Conservation (phyloP, 1,140 invertebrate species). For the Cydia amplana region DNA sequence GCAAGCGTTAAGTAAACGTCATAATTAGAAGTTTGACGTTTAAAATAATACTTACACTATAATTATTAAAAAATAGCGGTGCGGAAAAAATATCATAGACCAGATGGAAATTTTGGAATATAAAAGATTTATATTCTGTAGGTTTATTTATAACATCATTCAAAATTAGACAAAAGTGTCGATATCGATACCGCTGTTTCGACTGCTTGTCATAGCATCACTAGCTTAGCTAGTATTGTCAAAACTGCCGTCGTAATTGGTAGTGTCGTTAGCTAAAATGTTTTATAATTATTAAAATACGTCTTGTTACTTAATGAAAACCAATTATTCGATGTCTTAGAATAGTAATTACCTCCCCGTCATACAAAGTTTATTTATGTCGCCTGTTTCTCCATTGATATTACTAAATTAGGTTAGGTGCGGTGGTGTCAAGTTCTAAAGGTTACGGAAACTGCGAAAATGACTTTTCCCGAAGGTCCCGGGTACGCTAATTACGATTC, state of each 20-base stretch:
- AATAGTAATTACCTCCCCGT: not conserved
- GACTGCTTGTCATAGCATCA: not conserved
- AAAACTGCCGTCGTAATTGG: not conserved
- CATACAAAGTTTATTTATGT: not conserved
- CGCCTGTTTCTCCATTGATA: conserved; percentile 2
- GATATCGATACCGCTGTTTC: not conserved
- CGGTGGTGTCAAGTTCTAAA: conserved; percentile 31
- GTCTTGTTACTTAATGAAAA: not conserved
- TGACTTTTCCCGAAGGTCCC: conserved; percentile 59
- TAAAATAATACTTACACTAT: too few species aligned
- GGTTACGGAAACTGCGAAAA: conserved; percentile 38
- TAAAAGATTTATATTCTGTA: too few species aligned
- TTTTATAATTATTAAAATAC: conserved; percentile 3
- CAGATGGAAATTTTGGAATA: too few species aligned
- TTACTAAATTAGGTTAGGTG: conserved; percentile 39
- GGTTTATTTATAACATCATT: too few species aligned
- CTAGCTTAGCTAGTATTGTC: conserved; percentile 12
- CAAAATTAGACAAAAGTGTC: not conserved
- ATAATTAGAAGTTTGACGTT: too few species aligned
- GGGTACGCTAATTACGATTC: conserved; percentile 43
- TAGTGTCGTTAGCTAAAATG: not conserved
- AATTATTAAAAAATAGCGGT: too few species aligned
- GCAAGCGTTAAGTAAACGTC: too few species aligned
- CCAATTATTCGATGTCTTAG: not conserved
- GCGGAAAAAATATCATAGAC: too few species aligned